Conservation (phyloP, 2,113 vertebrate species). For the Antennarius striatus region DNA sequence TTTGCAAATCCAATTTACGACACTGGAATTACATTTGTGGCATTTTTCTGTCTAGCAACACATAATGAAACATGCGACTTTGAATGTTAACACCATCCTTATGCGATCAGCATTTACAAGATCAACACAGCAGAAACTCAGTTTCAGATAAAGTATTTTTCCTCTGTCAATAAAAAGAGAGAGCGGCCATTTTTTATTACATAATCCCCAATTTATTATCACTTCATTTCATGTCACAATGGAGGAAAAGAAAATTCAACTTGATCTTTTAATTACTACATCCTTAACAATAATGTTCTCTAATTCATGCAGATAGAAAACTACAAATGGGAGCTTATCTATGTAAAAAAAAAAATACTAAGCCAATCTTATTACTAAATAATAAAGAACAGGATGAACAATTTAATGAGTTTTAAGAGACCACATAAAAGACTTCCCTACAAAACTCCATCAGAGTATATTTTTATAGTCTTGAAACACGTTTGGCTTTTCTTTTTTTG, state of each 20-base stretch:
- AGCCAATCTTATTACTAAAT: neutral
- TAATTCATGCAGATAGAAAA: no score
- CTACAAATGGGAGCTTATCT: no score
- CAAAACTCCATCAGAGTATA: neutral
- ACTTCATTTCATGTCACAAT: neutral
- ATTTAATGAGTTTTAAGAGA: slow-evolving; percentile 21
- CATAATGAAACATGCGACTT: neutral
- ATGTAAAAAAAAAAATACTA: neutral
- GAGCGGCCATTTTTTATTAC: neutral
- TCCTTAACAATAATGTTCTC: no score
- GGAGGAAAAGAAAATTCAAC: neutral
- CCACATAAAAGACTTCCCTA: slow-evolving; percentile 11
- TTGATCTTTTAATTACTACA: neutral
- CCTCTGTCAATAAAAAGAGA: neutral
- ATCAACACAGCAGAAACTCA: neutral
- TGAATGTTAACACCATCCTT: neutral
- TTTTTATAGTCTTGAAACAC: slow-evolving; percentile 27
- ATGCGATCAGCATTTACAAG: neutral
- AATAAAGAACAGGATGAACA: slow-evolving; percentile 8
- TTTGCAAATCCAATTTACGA: neutral
- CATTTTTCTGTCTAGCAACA: neutral
- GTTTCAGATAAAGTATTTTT: neutral
- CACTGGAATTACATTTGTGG: neutral
- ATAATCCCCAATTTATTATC: neutral
- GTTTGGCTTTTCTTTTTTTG: slow-evolving; percentile 23